Conservation (phyloP, 2,888 invertebrate genomes). For the Amitus sp. region DNA sequence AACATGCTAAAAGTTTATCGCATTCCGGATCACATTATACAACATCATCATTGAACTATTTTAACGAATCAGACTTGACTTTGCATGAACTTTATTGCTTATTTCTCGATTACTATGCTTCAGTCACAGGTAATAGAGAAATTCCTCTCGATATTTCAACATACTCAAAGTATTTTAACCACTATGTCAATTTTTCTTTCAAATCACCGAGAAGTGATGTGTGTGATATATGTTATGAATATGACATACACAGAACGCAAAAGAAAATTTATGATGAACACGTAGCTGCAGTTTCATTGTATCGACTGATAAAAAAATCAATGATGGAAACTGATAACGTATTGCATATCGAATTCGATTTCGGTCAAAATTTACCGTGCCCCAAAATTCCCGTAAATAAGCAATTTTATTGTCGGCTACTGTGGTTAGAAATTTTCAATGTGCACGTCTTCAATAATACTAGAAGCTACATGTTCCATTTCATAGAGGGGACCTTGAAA, state of each 20-base stretch:
- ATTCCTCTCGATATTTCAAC: slow-evolving; percentile 10
- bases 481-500: slow-evolving; percentile 23
- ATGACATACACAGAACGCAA: slow-evolving; percentile 1
- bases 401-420: slow-evolving; percentile 20
- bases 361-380: slow-evolving; percentile 26
- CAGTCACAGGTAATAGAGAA: slow-evolving; percentile 13
- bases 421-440: slow-evolving; percentile 29
- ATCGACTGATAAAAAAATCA: slow-evolving; percentile 13
- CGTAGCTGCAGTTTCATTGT: slow-evolving; percentile 4
- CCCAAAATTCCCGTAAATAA: slow-evolving; percentile 29
- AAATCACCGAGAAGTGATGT: slow-evolving; percentile 8
- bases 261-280: background rate
- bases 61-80: slow-evolving; percentile 18
- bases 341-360: slow-evolving; percentile 21
- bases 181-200: slow-evolving; percentile 20
- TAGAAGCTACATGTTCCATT: slow-evolving; percentile 26
- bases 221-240: slow-evolving; percentile 14
- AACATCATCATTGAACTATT: slow-evolving; percentile 32
- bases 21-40: no score
- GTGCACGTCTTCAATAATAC: slow-evolving; percentile 19
- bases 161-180: slow-evolving; percentile 28
- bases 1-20: no score
- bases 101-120: slow-evolving; percentile 27
- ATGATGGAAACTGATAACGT: slow-evolving; percentile 15
- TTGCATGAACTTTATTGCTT: slow-evolving; percentile 17